phyloP scores from a whole-genome alignment of 1,140 invertebrate genomes.

The Zaprionus davidi region DNA sequence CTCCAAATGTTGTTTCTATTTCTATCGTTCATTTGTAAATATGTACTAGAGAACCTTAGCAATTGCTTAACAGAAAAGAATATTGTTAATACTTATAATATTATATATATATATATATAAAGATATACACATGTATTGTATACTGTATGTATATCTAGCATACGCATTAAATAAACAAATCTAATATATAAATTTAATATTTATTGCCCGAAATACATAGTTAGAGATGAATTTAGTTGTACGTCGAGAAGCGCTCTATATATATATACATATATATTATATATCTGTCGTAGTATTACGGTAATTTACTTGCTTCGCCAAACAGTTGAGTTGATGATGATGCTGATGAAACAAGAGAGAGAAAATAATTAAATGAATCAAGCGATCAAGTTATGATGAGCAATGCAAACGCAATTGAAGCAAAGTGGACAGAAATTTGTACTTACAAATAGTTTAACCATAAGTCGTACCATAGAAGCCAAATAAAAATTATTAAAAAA shows the following conservation, averaged over 20 bases:
- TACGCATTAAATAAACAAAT: slow-evolving; percentile 52
- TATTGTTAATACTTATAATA: slow-evolving; percentile 74
- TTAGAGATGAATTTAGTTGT: slow-evolving; percentile 81
- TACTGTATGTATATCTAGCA: slow-evolving; percentile 44
- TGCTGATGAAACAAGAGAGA: slow-evolving; percentile 34
- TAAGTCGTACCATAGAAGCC: slow-evolving; percentile 80
- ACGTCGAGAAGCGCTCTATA: slow-evolving; percentile 52
- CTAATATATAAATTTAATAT: slow-evolving; percentile 71
- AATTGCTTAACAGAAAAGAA: slow-evolving; percentile 57
- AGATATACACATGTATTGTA: slow-evolving; percentile 50
- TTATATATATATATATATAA: slow-evolving; percentile 51
- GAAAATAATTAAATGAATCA: slow-evolving; percentile 32
- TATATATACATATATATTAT: slow-evolving; percentile 35
- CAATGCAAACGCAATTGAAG: slow-evolving; percentile 64
- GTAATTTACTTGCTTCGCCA: slow-evolving; percentile 63
- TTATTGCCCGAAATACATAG: slow-evolving; percentile 74
- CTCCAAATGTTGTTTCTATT: slow-evolving; percentile 57
- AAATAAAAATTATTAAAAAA: slow-evolving; percentile 79
- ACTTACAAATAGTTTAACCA: slow-evolving; percentile 78
- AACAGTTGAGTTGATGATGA: slow-evolving; percentile 11
- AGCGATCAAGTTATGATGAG: slow-evolving; percentile 58
- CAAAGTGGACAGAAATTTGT: slow-evolving; percentile 72
- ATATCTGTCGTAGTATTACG: slow-evolving; percentile 63
- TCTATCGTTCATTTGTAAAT: slow-evolving; percentile 76
- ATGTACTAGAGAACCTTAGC: slow-evolving; percentile 59